Base-by-base conservation (phyloP, 2,888 invertebrate genomes). In the Perdita meconis region DNA sequence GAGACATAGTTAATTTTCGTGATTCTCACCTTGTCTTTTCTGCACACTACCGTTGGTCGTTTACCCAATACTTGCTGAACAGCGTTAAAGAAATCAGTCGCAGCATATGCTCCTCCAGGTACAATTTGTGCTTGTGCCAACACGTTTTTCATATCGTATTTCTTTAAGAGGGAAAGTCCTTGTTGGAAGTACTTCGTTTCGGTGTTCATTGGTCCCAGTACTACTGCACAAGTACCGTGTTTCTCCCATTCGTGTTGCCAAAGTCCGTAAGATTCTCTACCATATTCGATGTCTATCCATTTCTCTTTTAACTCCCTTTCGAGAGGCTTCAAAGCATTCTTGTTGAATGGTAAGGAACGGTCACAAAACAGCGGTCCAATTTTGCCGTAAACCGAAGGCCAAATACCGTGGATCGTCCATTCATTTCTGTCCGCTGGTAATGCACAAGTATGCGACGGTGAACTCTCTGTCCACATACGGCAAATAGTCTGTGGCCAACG, bases 231-330 rank as follows among this genome's bases (percentile, higher is more conserved):
- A 0, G 97, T 96, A 1, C 97, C 97, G 89, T 97, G 97, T 87
- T 97, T 97, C 0, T 93, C 90, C 97, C 97, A 97, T 90, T 97
- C 97, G 87, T 97, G 97, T 71, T 94, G 93, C 97, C 97, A 97
- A 24, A 97, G 93, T 10, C 94, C 93, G 84, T 95, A 92, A 1
- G 90, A 88, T 24, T 92, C 88, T 0, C 92, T 93, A 40, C 94
- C 94, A 84, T 94, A 94, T 89, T 96, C 95, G 68, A 97, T 93
- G 85, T 96, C 96, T 0, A 95, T 94, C 97, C 97, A 97, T 81
- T 94, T 94, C 51, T 94, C 92, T 74, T 94, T 93, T 71, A 96
- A 87, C 44, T 94, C 91, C 3, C 90, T 85, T 83, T 94, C 93
- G 63, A 97, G 94, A 0, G 95, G 93, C 26, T 92, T 90, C 13